These are phyloP conservation scores for Trogon melanurus DNA, from an alignment of 2,113 vertebrate genomes.

Conservation along the genomic window DNA sequence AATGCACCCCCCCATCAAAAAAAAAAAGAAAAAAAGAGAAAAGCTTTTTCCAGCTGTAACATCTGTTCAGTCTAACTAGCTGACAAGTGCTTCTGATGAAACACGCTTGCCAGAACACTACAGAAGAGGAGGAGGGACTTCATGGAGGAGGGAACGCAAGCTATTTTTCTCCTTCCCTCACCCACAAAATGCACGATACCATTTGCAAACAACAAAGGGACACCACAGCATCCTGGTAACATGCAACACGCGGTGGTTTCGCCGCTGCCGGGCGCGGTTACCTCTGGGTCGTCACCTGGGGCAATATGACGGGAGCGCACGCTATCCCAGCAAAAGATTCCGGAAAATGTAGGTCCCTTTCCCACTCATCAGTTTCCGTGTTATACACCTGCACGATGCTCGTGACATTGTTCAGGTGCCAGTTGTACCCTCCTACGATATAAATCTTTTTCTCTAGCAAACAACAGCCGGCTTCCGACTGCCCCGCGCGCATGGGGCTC, in stretches of 20 bases:
- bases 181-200: background rate
- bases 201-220: background rate
- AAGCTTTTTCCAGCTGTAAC: slow-evolving; percentile 16
- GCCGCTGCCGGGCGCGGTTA: background rate
- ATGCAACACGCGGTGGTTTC: background rate
- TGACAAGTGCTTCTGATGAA: background rate
- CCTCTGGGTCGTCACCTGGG: slow-evolving; percentile 79
- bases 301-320: slow-evolving; percentile 86
- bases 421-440: slow-evolving; percentile 94
- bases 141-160: background rate
- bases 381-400: slow-evolving; percentile 98
- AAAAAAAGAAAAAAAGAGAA: background rate
- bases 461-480: slow-evolving; percentile 95
- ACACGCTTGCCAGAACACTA: background rate
- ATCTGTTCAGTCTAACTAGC: background rate
- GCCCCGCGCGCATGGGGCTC: slow-evolving; percentile 91
- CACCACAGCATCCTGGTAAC: background rate
- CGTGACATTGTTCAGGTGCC: slow-evolving; percentile 97
- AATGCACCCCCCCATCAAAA: background rate
- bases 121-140: background rate
- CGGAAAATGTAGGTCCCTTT: slow-evolving; percentile 95
- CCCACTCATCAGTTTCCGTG: slow-evolving; percentile 93
- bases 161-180: background rate
- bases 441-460: slow-evolving; percentile 91
- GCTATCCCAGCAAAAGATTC: slow-evolving; percentile 94